Evolutionary conservation across 1,140 invertebrate genomes (phyloP), one percentile per base, ranked within the genome.

Genomic region (Zaprionus ghesquierei): DNA sequence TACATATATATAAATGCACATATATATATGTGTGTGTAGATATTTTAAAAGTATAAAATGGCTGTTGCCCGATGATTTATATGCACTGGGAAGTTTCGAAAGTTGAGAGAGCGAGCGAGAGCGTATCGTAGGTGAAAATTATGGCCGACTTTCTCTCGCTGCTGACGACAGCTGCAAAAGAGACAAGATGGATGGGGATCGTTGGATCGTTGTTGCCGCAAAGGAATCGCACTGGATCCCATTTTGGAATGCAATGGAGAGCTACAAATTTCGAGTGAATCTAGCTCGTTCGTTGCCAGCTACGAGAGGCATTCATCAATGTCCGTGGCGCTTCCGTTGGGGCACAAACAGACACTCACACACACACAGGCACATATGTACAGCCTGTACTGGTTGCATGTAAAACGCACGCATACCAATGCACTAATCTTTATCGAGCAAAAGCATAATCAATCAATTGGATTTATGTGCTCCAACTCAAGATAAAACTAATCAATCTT

Each of bases 401-500:
- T 78, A 86, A 77, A 85, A 70, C 35, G 35, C 50, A 76, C 75
- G 68, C 79, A 87, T 75, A 86, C 78, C 78, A 87, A 66, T 87
- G 82, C 84, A 80, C 71, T 64, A 77, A 89, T 89, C 84, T 89
- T 84, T 89, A 89, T 89, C 84, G 84, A 84, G 85, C 84, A 77
- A 75, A 77, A 85, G 81, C 81, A 89, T 90, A 91, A 90, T 90
- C 89, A 90, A 90, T 90, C 89, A 90, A 90, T 90, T 76, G 90
- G 89, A 90, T 90, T 90, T 90, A 90, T 91, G 89, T 82, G 81
- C 73, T 81, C 79, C 79, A 87, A 89, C 89, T 89, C 77, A 76
- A 90, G 89, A 90, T 90, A 90, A 90, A 91, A 89, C 89, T 89
- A 90, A 90, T 90, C 89, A 90, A 90, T 90, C 89, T 90, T 89